Conservation (phyloP, 2,888 invertebrate species). For the Drosophila koepferae region DNA sequence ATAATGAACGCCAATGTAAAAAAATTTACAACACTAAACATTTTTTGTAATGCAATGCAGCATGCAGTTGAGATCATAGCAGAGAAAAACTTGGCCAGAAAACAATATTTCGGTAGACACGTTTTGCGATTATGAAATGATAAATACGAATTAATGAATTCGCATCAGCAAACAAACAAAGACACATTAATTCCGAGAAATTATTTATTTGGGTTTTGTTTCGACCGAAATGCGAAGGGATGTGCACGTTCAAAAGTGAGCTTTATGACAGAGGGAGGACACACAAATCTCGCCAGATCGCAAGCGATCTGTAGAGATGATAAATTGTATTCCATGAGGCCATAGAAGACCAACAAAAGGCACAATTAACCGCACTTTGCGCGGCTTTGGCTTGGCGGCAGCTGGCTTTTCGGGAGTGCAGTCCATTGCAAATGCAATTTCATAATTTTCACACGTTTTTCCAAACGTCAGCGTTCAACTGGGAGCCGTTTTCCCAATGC, state of each 20-base stretch:
- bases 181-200: conserved; percentile 61
- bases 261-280: conserved; percentile 68
- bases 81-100: conserved; percentile 13
- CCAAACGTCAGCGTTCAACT: conserved; percentile 43
- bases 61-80: conserved; percentile 17
- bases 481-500: conserved; percentile 42
- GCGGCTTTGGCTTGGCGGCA: conserved; percentile 14
- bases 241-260: conserved; percentile 44
- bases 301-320: conserved; percentile 53
- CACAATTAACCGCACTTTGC: conserved; percentile 44
- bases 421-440: conserved; percentile 63
- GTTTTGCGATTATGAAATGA: conserved; percentile 39
- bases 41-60: conserved; percentile 11
- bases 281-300: conserved; percentile 72
- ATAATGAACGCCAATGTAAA: background rate
- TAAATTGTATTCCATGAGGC: conserved; percentile 32
- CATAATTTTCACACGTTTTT: conserved; percentile 78
- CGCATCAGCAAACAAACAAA: conserved; percentile 56
- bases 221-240: conserved; percentile 35
- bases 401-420: conserved; percentile 60
- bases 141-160: conserved; percentile 61
- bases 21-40: background rate
- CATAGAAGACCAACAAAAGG: conserved; percentile 52
- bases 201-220: conserved; percentile 56
- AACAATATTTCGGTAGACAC: conserved; percentile 17